These are phyloP conservation scores for Cremastobaeus sp. DNA, from an alignment of 2,888 invertebrate genomes.

Conservation along the genomic window DNA sequence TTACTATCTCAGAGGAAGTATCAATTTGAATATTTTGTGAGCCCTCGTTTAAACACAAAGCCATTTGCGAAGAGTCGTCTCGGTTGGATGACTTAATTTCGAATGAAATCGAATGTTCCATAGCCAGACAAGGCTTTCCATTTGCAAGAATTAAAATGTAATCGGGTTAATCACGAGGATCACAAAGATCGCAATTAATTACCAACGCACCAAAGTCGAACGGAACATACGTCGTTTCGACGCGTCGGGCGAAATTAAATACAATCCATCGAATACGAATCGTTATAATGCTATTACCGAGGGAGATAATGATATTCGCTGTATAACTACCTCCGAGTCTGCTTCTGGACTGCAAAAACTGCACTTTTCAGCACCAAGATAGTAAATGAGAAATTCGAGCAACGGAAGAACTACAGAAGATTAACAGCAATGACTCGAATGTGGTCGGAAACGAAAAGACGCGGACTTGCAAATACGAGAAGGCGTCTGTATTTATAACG, in stretches of 20 bases:
- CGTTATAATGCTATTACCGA: background rate
- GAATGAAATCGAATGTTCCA: slow-evolving; percentile 49
- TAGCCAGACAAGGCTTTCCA: slow-evolving; percentile 50
- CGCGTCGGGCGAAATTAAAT: no score
- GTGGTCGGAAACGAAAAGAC: no score
- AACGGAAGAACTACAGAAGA: no score
- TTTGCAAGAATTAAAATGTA: slow-evolving; percentile 67
- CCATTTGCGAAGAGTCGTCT: slow-evolving; percentile 28
- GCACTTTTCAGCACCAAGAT: no score
- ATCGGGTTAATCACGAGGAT: slow-evolving; percentile 64
- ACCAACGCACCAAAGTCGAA: slow-evolving; percentile 15
- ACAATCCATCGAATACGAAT: background rate
- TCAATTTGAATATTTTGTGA: slow-evolving; percentile 54
- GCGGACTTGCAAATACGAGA: no score
- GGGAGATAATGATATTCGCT: no score
- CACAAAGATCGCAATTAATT: slow-evolving; percentile 40
- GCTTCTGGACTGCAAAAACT: no score
- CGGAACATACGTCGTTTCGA: background rate
- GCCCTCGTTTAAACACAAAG: slow-evolving; percentile 53
- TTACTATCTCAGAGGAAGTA: slow-evolving; percentile 41
- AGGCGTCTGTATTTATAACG: slow-evolving; percentile 6
- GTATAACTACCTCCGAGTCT: no score
- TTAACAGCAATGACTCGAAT: no score
- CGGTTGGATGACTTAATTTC: slow-evolving; percentile 51
- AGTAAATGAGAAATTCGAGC: no score